Evolutionary conservation across 2,797 vertebrate species (phyloP), one percentile per base, ranked within the genome.

Genomic region (Tragopan temminckii): DNA sequence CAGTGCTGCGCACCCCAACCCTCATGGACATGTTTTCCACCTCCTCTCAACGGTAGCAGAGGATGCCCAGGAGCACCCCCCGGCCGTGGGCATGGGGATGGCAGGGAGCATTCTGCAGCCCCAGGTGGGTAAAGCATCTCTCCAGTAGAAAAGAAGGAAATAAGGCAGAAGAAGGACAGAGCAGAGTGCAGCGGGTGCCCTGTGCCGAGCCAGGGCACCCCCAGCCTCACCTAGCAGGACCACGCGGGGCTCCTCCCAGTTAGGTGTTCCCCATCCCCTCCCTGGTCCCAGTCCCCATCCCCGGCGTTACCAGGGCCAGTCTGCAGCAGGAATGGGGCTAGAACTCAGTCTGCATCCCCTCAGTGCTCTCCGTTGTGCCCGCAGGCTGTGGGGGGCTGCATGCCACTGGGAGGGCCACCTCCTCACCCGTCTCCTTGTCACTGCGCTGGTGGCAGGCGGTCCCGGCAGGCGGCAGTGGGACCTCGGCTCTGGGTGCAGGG

Each of bases 311-410:
- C 20, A 0, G 84, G 63, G 76, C 76, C 87, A 91, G 91, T 95
- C 90, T 80, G 7, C 2, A n/a, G 62, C 1, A 4, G 43, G 11
- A 9, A 6, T 2, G 5, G 19, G 88, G 92, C 95, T 98, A 98
- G 95, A 98, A 98, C 96, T 98, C 97, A 7, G 97, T 98, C 97
- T 98, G 97, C 90, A 97, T 83, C 90, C 85, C 94, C 91, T 93
- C 95, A 20, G 96, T 8, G 46, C 97, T 93, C 95, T 94, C 53
- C 15, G 75, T 57, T 10, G 23, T 82, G 90, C 11, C 5, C 11
- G 33, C 81, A 45, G 96, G 96, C 92, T 43, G 88, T 0, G 14
- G 71, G 11, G 61, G 55, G 20, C 77, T 61, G 31, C 19, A n/a
- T 3, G 8, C 38, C 5, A 5, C 5, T 0, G 35, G 87, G 24